These are phyloP conservation scores for Hemibagrus guttatus DNA, from an alignment of 2,797 vertebrate species.

Conservation along the genomic window DNA sequence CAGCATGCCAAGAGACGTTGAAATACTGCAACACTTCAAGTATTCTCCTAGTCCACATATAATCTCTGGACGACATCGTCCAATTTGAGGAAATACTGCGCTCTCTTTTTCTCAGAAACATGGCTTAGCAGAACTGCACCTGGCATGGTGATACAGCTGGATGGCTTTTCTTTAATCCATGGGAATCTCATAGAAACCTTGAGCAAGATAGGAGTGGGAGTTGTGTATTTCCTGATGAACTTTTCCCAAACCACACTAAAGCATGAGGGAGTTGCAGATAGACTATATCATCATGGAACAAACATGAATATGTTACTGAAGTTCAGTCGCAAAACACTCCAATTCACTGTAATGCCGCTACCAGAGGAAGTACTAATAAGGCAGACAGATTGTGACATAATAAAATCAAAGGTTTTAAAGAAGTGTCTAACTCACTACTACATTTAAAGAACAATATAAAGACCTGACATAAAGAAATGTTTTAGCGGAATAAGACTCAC, in stretches of 20 bases:
- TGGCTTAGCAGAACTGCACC: constrained; percentile 11
- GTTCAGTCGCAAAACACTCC: neutral
- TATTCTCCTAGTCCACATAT: neutral
- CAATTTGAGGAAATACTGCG: constrained; percentile 13
- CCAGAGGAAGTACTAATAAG: neutral
- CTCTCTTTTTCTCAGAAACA: constrained; percentile 21
- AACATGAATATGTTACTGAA: neutral
- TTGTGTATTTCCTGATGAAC: constrained; percentile 9
- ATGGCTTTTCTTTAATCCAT: constrained; percentile 26
- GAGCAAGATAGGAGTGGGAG: constrained; percentile 23
- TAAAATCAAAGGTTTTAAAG: neutral
- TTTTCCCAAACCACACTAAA: constrained; percentile 14
- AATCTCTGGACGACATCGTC: neutral
- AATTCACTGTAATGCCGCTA: neutral
- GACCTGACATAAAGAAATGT: neutral
- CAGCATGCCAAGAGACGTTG: neutral
- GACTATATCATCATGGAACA: constrained; percentile 12
- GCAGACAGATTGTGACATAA: neutral
- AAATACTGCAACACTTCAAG: neutral
- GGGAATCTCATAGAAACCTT: constrained; percentile 19
- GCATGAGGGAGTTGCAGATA: constrained; percentile 4
- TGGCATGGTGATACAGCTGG: constrained; percentile 11
- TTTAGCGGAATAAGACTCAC: neutral
- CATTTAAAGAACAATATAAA: neutral
- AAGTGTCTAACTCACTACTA: neutral